Evolutionary conservation across 2,888 invertebrate species (phyloP), one percentile per base, ranked within the genome.

Genomic region (Caenorhabditis sinica): DNA sequence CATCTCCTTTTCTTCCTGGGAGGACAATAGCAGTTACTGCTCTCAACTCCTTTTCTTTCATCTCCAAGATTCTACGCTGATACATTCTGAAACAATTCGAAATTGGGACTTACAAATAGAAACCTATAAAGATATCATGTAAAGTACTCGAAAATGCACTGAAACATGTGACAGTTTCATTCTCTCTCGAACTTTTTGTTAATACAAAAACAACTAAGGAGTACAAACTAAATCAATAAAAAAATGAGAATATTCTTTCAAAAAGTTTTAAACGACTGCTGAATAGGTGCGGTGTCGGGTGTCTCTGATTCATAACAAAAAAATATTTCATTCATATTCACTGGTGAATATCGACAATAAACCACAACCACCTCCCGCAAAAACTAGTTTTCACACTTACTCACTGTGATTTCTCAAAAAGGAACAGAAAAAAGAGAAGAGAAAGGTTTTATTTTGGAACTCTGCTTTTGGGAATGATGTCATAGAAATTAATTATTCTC

Each of bases 1-100:
- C 75, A 36, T 87, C 81, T 23, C 77, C 74, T 25, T 74, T 82
- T 43, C 81, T 58, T 15, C 84, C 83, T 0, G 87, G 87, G 33
- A 85, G 45, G 15, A 86, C 86, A 17, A 87, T 83, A 17, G 86
- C 84, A 0, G 76, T 45, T 0, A 87, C 63, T 15, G 86, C 85
- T 20, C 73, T 53, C 20, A 87, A 51, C 53, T 87, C 84, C 11
- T 73, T 49, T 53, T 68, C 75, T 33, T 61, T 79, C 87, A 87
- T 85, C 40, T 83, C 53, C 30, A 87, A 73, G 20, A 87, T 66
- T 43, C 82, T 79, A 49, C 82, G 82, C 17, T 69, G 56, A 28
- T 72, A 72, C 80, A 80, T 80, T 71, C 51, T 68, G 43, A 56
- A 58, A 15, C 60, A 5, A 33, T n/a, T 33, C 1, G n/a, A n/a